These are phyloP conservation scores for Porites australiensis DNA, from an alignment of 64 coral and sea anemone species.

Conservation along the genomic window DNA sequence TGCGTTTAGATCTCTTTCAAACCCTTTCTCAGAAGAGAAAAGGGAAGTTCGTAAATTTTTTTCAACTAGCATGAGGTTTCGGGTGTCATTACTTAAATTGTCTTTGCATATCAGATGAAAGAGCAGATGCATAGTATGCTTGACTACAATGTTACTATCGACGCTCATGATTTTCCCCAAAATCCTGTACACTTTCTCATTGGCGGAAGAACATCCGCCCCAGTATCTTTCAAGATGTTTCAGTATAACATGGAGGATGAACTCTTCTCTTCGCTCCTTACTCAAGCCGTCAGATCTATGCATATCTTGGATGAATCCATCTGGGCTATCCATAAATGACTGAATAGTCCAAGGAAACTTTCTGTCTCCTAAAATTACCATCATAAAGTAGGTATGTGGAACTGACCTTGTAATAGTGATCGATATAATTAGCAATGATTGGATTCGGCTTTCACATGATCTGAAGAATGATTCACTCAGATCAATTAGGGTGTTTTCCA, in stretches of 20 bases:
- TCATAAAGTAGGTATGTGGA: too few species aligned
- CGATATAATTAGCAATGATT: too few species aligned
- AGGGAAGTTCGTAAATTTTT: slow-evolving; percentile 2
- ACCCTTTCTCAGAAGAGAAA: not conserved
- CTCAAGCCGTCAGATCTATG: not conserved
- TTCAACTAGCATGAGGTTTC: not conserved
- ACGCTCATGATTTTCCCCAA: not conserved
- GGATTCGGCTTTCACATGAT: too few species aligned
- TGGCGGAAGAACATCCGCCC: not conserved
- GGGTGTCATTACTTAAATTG: not conserved
- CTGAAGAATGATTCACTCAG: too few species aligned
- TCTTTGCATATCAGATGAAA: slow-evolving; percentile 23
- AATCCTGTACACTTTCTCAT: not conserved
- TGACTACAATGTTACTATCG: not conserved
- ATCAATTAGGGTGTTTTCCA: too few species aligned
- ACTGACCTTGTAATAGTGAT: too few species aligned
- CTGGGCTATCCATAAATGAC: slow-evolving; percentile 7
- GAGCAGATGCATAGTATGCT: slow-evolving; percentile 2
- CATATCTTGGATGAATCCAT: slow-evolving; percentile 6
- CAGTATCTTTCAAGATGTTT: not conserved
- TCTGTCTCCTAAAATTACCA: not conserved
- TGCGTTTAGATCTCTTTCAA: not conserved
- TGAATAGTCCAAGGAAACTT: not conserved
- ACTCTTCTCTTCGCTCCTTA: not conserved
- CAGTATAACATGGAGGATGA: not conserved